phyloP scores from a whole-genome alignment of 2,888 invertebrate genomes.

The Diarsia mendica region DNA sequence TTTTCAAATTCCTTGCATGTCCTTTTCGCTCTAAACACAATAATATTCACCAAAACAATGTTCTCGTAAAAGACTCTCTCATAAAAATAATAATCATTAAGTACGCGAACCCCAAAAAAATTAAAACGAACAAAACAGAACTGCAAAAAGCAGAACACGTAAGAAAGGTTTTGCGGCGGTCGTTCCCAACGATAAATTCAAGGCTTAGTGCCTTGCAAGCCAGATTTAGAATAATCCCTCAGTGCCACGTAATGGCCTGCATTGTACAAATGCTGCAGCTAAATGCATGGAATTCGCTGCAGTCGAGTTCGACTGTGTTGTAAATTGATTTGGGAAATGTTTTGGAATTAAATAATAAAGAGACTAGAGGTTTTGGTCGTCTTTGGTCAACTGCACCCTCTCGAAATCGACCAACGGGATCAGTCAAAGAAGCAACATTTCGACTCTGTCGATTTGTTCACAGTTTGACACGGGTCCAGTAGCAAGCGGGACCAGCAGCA shows the following conservation, averaged over 20 bases:
- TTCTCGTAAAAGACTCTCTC: not conserved
- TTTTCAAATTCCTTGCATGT: too few relatives aligned
- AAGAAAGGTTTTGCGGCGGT: constrained; percentile 33
- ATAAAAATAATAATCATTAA: not conserved
- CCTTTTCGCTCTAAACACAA: too few relatives aligned
- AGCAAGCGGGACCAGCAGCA: too few relatives aligned
- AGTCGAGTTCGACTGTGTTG: not conserved
- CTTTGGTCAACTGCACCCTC: too few relatives aligned
- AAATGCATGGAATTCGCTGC: constrained; percentile 23
- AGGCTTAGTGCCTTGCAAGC: constrained; percentile 66
- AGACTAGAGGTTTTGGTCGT: too few relatives aligned
- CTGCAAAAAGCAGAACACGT: constrained; percentile 7
- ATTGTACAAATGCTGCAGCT: constrained; percentile 47
- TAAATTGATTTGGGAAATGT: not conserved
- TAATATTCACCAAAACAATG: not conserved
- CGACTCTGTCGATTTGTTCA: too few relatives aligned
- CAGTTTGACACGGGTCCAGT: too few relatives aligned
- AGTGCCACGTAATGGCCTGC: constrained; percentile 68
- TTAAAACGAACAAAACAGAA: not conserved
- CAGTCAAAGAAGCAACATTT: too few relatives aligned
- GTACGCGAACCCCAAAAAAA: not conserved
- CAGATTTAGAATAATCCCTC: constrained; percentile 73
- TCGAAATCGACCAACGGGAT: too few relatives aligned
- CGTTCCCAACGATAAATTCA: constrained; percentile 67
- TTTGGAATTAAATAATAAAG: too few relatives aligned